Percentiles rank a stretch among this genome's conserved stretches.
These are phyloP conservation scores for Syncerus caffer DNA, from an alignment of 2,797 vertebrate genomes.

Conservation along the genomic window DNA sequence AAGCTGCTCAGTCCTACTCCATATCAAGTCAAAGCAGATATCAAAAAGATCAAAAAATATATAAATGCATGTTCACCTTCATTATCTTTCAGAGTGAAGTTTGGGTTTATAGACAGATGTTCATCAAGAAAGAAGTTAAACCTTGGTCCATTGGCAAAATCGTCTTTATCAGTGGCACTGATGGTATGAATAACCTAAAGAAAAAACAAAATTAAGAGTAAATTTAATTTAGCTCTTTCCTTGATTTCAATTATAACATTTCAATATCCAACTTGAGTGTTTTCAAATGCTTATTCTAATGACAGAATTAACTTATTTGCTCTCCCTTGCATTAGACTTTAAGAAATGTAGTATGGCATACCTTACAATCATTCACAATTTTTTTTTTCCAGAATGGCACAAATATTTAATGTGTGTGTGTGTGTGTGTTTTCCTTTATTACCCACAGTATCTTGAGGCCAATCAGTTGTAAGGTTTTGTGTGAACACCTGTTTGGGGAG, in stretches of 20 bases:
- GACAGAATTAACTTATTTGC: slow-evolving; percentile 27
- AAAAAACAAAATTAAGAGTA: slow-evolving; percentile 61
- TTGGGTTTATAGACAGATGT: slow-evolving; percentile 91
- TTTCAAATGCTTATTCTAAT: slow-evolving; percentile 41
- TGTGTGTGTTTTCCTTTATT: not conserved
- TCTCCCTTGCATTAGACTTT: slow-evolving; percentile 31
- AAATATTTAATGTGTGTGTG: not conserved
- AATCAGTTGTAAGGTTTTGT: slow-evolving; percentile 42
- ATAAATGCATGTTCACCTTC: slow-evolving; percentile 89
- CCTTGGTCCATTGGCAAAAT: slow-evolving; percentile 94
- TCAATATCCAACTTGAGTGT: not conserved
- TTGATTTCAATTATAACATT: slow-evolving; percentile 47
- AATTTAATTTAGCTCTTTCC: slow-evolving; percentile 39
- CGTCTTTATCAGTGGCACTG: slow-evolving; percentile 94
- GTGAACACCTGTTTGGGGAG: slow-evolving; percentile 6
- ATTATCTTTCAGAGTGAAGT: slow-evolving; percentile 98
- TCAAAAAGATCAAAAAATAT: not conserved
- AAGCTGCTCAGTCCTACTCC: slow-evolving; percentile 9
- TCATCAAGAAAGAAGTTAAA: slow-evolving; percentile 92
- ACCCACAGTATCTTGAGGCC: not conserved
- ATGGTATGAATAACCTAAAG: slow-evolving; percentile 96
- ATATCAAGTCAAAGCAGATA: slow-evolving; percentile 26
- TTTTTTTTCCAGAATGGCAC: not conserved
- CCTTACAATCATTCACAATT: slow-evolving; percentile 21
- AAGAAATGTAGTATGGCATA: not conserved